These are phyloP conservation scores for Anoncus sp. DNA, from an alignment of 2,888 invertebrate genomes.

Conservation along the genomic window DNA sequence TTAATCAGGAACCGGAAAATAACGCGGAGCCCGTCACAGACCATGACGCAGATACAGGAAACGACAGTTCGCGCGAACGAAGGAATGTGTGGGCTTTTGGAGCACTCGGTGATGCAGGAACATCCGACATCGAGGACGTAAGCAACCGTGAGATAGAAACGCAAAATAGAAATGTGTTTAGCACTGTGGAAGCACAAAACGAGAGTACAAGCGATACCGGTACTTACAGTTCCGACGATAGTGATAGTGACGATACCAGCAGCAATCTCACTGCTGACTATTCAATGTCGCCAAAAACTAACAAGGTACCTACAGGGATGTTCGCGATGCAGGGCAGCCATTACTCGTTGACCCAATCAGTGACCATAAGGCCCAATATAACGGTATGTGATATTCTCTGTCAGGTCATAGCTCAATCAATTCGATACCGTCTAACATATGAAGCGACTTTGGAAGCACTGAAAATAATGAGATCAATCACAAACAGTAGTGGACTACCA, in stretches of 20 bases:
- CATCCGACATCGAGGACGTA: not conserved
- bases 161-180: not conserved
- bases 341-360: no score
- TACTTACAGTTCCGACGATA: not conserved
- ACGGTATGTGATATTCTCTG: no score
- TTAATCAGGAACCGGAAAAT: not conserved
- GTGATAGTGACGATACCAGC: slow-evolving; percentile 1
- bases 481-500: slow-evolving; percentile 7
- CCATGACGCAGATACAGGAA: not conserved
- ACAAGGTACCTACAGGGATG: not conserved
- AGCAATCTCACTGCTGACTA: not conserved
- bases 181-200: slow-evolving; percentile 1
- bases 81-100: not conserved
- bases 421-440: no score
- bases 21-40: not conserved
- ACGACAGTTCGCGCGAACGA: not conserved
- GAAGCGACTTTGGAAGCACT: no score
- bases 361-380: no score
- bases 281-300: not conserved
- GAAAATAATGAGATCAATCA: no score
- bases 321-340: no score
- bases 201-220: not conserved
- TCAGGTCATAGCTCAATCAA: no score
- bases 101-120: not conserved
- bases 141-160: not conserved